Conservation (phyloP, 37 sponge, comb jelly and placozoan species). For the Ephydatia muelleri region DNA sequence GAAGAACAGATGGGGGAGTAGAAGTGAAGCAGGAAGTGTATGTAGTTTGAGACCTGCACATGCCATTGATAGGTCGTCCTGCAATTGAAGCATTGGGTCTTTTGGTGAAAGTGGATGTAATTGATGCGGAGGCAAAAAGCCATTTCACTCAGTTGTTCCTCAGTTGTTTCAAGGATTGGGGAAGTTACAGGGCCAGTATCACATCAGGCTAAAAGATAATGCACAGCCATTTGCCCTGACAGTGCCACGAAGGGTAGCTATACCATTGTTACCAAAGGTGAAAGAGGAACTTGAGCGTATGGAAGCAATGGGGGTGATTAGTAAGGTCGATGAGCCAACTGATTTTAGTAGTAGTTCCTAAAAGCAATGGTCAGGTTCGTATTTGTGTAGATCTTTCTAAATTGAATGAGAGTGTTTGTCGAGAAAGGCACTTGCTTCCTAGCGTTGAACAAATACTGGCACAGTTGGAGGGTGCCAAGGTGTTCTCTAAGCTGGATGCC, state of each 20-base stretch:
- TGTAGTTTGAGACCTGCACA: no score
- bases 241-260: no score
- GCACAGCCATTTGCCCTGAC: no score
- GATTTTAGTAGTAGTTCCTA: slow-evolving; percentile 40
- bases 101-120: no score
- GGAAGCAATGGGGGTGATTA: slow-evolving; percentile 14
- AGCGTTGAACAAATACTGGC: slow-evolving; percentile 17
- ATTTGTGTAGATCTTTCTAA: slow-evolving; percentile 36
- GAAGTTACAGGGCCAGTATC: no score
- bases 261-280: slow-evolving; percentile 12
- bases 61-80: no score
- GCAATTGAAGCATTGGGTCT: no score
- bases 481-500: slow-evolving; percentile 46
- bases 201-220: no score
- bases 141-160: no score
- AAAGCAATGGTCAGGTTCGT: slow-evolving; percentile 17
- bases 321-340: slow-evolving; percentile 24
- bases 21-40: no score
- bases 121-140: no score
- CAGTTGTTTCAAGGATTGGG: no score
- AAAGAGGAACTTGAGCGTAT: slow-evolving; percentile 20
- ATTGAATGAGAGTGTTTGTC: slow-evolving; percentile 22
- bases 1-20: neutral
- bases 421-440: slow-evolving; percentile 32
- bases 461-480: slow-evolving; percentile 2